Percentiles rank a stretch among this genome's conserved stretches.
Conservation (phyloP, 2,888 invertebrate genomes). For the Drosophila flavopinicola region DNA sequence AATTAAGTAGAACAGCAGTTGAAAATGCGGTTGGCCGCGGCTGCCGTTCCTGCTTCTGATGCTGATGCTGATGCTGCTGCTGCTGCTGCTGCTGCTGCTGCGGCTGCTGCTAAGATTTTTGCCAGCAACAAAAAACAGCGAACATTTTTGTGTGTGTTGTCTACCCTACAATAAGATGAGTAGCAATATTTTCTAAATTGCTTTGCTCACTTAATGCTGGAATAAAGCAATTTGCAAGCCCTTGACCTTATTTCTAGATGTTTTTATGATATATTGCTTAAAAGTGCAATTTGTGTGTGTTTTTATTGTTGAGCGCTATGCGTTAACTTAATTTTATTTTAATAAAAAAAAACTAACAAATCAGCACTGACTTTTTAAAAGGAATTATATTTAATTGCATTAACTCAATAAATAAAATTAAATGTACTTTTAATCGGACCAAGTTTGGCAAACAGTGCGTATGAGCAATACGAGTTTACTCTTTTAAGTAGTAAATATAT, state of each 20-base stretch:
- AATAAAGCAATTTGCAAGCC: no score
- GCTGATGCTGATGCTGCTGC: slow-evolving; percentile 4
- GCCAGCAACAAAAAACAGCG: slow-evolving; percentile 26
- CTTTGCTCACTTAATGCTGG: neutral
- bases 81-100: slow-evolving; percentile 11
- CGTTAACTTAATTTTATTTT: no score
- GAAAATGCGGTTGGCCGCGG: slow-evolving; percentile 55
- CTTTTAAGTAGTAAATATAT: no score
- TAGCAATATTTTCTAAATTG: neutral
- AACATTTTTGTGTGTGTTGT: slow-evolving; percentile 18
- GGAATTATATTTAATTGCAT: no score
- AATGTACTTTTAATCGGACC: no score
- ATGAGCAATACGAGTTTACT: slow-evolving; percentile 20
- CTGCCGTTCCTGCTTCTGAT: slow-evolving; percentile 35
- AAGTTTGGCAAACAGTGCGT: neutral
- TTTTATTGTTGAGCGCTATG: no score
- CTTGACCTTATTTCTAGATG: no score
- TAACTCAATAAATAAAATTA: no score
- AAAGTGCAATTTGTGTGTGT: no score
- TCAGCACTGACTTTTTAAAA: no score
- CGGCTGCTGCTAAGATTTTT: slow-evolving; percentile 46
- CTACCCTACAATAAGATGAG: slow-evolving; percentile 20
- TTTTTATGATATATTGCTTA: neutral
- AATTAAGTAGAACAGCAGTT: slow-evolving; percentile 78
- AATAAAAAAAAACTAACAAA: no score